Percentiles rank a stretch among this genome's conserved stretches.
phyloP scores from a whole-genome alignment of 2,888 invertebrate species.

The Fissipunctia ypsillon region DNA sequence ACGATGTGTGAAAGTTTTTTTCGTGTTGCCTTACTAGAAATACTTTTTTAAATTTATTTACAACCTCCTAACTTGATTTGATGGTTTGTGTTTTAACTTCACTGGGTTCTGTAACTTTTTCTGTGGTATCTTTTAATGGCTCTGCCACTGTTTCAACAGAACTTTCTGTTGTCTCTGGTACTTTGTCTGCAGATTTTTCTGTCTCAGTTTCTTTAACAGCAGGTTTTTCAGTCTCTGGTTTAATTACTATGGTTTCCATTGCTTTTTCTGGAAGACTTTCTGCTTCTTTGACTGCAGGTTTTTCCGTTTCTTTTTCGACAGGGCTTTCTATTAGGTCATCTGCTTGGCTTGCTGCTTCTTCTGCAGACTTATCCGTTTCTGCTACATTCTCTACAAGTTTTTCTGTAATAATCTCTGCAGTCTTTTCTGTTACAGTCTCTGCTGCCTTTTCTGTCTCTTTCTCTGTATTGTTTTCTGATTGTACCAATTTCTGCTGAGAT shows the following conservation, averaged over 20 bases:
- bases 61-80: conserved; percentile 48
- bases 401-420: not conserved
- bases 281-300: not conserved
- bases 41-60: conserved; percentile 50
- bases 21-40: conserved; percentile 38
- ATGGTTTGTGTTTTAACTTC: conserved; percentile 45
- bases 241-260: conserved; percentile 10
- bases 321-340: not conserved
- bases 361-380: not conserved
- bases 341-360: not conserved
- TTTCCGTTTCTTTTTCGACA: conserved; percentile 6
- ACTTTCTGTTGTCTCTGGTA: not conserved
- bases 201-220: conserved; percentile 19
- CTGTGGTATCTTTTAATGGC: conserved; percentile 12
- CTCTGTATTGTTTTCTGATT: conserved; percentile 1
- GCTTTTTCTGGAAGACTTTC: conserved; percentile 16
- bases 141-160: conserved; percentile 23
- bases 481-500: conserved; percentile 9
- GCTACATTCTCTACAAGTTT: conserved; percentile 1
- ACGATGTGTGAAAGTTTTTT: conserved; percentile 37
- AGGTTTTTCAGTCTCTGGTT: conserved; percentile 5
- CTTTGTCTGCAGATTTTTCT: conserved; percentile 16
- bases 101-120: conserved; percentile 31
- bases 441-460: conserved; percentile 5
- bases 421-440: conserved; percentile 15